Evolutionary conservation across 2,113 vertebrate species (phyloP).

Genomic region (rat (Rattus norvegicus)): DNA sequence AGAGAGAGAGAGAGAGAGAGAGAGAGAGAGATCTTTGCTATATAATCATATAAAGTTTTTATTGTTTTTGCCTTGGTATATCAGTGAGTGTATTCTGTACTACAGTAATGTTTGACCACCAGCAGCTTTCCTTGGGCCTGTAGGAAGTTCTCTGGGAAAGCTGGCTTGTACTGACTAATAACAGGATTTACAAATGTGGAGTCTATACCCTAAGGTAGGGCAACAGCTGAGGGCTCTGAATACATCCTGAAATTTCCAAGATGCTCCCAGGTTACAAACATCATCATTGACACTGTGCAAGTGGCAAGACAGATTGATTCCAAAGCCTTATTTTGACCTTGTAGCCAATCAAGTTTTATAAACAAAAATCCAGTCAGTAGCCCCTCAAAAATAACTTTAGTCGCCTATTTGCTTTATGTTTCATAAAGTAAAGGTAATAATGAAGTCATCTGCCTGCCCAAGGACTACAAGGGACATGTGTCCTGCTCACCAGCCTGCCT

Average conservation of each 20-base stretch:
- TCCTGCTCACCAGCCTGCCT: neutral
- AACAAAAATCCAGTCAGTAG: neutral
- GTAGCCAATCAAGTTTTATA: neutral
- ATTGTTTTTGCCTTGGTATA: neutral
- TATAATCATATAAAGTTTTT: neutral
- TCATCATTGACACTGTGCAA: neutral
- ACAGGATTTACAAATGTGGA: neutral
- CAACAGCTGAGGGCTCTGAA: neutral
- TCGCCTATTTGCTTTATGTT: neutral
- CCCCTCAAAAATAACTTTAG: neutral
- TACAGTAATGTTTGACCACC: neutral
- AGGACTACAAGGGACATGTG: neutral
- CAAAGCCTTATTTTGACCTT: neutral
- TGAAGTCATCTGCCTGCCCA: neutral
- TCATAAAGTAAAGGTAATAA: constrained; percentile 20
- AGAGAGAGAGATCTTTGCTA: neutral
- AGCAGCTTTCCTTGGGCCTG: neutral
- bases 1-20: neutral
- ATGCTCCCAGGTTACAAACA: neutral
- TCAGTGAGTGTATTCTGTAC: neutral
- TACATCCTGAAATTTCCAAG: neutral
- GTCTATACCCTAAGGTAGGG: neutral
- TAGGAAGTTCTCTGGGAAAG: constrained; percentile 9
- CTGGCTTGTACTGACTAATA: neutral
- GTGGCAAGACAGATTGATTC: neutral